Evolutionary conservation across 92 coral and sea anemone species (phyloP), one percentile per base, ranked within the genome.

Genomic region (Umimayanthus kanabou): DNA sequence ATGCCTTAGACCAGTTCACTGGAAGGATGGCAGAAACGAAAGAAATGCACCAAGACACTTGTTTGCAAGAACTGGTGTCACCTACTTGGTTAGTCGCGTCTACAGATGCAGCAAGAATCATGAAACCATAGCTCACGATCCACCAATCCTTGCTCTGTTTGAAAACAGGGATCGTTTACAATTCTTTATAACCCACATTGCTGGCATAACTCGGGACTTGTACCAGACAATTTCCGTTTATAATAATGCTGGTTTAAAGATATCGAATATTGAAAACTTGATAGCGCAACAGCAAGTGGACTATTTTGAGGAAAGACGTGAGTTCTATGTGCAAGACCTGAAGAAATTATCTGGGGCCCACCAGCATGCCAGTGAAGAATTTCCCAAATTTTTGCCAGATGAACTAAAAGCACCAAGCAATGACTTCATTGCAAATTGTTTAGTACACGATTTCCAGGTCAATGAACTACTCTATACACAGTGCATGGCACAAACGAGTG

Each of bases 1-100:
- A 71, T 86, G 37, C 70, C 87, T 91, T 37, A 42, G 93, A 40
- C 83, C 91, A 74, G 81, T 77, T 43, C 92, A 91, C 76, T 91
- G 92, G 94, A 91, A 91, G 53, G 94, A 91, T 80, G 89, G 92
- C 16, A 71, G 91, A 39, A 89, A 70, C 26, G n/a, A 85, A 30
- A 83, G 91, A 74, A 83, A 87, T 80, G 77, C 76, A 30, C 87
- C 88, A 16, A 85, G 90, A 40, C 55, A 82, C 45, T 83, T 81
- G 79, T 85, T 73, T 39, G 78, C 82, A 22, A 49, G 72, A 58
- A 80, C 49, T 76, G 93, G 89, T 23, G 47, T 79, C 39, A 69
- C 84, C 18, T 91, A 53, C 80, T 77, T 91, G 77, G 84, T 91
- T 3, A 91, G 93, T 80, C 78, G 91, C 28, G 89, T 84, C 39